A percentile compares a stretch with the other conserved stretches of the same genome.
Conservation (phyloP, 2,888 invertebrate species). For the Cephus pulcher region DNA sequence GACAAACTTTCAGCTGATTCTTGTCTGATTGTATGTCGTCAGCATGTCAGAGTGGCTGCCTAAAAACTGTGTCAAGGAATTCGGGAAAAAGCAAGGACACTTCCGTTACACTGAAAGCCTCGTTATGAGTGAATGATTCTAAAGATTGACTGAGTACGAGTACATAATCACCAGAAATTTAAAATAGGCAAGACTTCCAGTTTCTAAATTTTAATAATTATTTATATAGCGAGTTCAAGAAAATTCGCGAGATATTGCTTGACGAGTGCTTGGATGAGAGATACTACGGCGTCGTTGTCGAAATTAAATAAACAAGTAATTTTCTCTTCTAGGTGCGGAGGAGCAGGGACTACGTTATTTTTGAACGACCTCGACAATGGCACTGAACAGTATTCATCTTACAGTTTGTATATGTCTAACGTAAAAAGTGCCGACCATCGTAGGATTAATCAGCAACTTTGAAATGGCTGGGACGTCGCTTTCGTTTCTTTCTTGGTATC, state of each 20-base stretch:
- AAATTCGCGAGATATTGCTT: background rate
- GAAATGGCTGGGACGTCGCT: background rate
- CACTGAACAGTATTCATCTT: background rate
- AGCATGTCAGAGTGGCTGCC: background rate
- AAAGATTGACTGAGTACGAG: background rate
- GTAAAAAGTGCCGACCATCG: background rate
- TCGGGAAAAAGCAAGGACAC: conserved; percentile 7
- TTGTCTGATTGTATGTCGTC: background rate
- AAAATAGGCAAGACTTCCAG: background rate
- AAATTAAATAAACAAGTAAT: background rate
- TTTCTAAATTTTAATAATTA: background rate
- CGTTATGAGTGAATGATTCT: background rate
- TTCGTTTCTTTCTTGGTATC: background rate
- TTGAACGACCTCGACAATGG: background rate
- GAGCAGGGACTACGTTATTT: background rate
- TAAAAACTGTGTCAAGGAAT: conserved; percentile 32
- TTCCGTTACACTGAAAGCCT: background rate
- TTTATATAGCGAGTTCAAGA: background rate
- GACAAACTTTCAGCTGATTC: background rate
- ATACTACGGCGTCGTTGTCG: background rate
- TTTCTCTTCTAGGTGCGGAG: background rate
- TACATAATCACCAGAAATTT: background rate
- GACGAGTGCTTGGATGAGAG: background rate
- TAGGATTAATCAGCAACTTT: background rate
- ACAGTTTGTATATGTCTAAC: background rate